Percentiles rank a stretch among this genome's conserved stretches.
Evolutionary conservation across 2,888 invertebrate genomes (phyloP).

Genomic region (Thera obeliscata): DNA sequence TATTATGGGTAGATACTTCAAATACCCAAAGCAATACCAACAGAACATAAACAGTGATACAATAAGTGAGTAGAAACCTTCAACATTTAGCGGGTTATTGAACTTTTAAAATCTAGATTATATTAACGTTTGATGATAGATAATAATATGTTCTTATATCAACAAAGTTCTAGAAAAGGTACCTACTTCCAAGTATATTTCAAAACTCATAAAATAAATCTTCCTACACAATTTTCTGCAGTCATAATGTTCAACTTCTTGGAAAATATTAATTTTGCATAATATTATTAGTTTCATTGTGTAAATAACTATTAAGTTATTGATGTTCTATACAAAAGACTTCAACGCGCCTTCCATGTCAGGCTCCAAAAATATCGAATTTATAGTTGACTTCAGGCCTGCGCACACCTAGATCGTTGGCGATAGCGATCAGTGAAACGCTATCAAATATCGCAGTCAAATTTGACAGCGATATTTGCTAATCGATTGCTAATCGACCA

Average conservation of each 20-base stretch:
- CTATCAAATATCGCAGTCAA: no score
- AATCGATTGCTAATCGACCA: no score
- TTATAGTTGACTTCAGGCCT: not conserved
- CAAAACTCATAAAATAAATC: constrained; percentile 26
- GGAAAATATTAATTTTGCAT: constrained; percentile 19
- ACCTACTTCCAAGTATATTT: constrained; percentile 19
- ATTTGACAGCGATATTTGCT: no score
- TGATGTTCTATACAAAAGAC: constrained; percentile 42
- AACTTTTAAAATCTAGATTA: not conserved
- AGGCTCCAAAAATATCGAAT: not conserved
- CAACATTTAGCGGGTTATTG: not conserved
- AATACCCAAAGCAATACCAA: no score
- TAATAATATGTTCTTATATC: not conserved
- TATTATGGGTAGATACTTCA: no score
- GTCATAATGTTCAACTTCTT: constrained; percentile 18
- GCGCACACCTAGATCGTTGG: no score
- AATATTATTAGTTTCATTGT: constrained; percentile 21
- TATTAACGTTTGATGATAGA: not conserved
- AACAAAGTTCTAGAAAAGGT: not conserved
- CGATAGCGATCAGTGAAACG: no score
- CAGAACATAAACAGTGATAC: no score
- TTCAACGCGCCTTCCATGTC: constrained; percentile 44
- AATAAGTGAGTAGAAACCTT: not conserved
- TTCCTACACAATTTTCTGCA: constrained; percentile 25
- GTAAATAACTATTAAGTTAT: not conserved